phyloP scores from a whole-genome alignment of 2,797 vertebrate genomes.

The Lepidocolaptes lacrymiger region DNA sequence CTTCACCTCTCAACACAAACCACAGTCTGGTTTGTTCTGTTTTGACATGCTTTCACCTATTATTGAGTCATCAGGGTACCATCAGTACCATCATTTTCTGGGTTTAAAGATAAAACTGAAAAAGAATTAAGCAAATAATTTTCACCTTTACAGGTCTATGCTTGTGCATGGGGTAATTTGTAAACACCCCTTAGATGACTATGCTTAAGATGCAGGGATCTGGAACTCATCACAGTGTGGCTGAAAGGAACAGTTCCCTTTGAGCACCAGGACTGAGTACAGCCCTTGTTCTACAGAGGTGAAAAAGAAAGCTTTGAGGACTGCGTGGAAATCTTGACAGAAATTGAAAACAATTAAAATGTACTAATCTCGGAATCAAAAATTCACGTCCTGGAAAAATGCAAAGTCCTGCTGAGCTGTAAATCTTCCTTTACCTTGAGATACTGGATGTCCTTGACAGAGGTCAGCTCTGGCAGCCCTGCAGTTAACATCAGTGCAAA shows the following conservation, averaged over 20 bases:
- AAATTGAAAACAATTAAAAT: not conserved
- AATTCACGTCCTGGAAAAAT: not conserved
- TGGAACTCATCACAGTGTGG: not conserved
- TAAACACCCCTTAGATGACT: not conserved
- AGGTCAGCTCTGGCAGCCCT: slow-evolving; percentile 94
- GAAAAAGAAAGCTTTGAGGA: not conserved
- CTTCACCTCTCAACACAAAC: not conserved
- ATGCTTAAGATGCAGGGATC: not conserved
- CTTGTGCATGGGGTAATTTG: not conserved
- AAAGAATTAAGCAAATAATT: not conserved
- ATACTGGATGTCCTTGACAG: slow-evolving; percentile 98
- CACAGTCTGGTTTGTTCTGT: not conserved
- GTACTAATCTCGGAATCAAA: not conserved
- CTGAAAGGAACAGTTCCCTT: not conserved
- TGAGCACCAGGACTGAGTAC: not conserved
- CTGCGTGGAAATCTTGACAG: not conserved
- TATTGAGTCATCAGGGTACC: not conserved
- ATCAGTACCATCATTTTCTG: not conserved
- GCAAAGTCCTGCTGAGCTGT: not conserved
- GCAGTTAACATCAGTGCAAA: slow-evolving; percentile 98
- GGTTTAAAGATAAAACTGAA: not conserved
- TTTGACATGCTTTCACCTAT: not conserved
- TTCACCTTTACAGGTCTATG: not conserved
- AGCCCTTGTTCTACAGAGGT: not conserved
- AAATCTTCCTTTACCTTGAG: slow-evolving; percentile 86